Base-by-base conservation (phyloP, 37 sponge, comb jelly and placozoan genomes). In the Dysidea cf. avara region DNA sequence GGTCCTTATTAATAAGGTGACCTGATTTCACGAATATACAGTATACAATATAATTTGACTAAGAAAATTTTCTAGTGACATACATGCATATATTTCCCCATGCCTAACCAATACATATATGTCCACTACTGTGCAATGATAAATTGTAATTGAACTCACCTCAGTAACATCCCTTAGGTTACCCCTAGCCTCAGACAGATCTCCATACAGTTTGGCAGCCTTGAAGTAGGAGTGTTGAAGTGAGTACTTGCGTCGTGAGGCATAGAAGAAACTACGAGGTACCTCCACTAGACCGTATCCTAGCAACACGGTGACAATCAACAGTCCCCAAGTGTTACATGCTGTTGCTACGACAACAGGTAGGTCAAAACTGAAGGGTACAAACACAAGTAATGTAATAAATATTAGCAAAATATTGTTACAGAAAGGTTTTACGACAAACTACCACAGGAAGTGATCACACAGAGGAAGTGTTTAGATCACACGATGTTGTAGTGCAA, bases 251-350 rank as follows among this genome's bases (percentile, higher is more conserved):
- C 70, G 31, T n/a, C 83, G 55, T 3, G 91, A 75, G 14, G 82
- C 73, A 38, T 90, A 20, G 60, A 56, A 56, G 28, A 39, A 56
- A 39, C 58, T 34, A 21, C 81, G 61, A 7, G 90, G 90, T 2
- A 96, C 82, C 82, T 97, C 95, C 49, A 97, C 99, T 31, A 97
- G 51, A 0, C 99, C 99, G 62, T 97, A 97, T 3, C 99, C 99
- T 32, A 97, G 80, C 16, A 97, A 87, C 18, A 97, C 46, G 3
- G 93, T 85, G 16, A 97, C 82, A 35, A 97, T 80, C 16, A 97
- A 55, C 67, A 97, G 81, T 0, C 95, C 99, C 99, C 99, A 97
- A n/a, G 92, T 90, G 82, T 97, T 97, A 68, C 87, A 84, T 1
- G 92, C 92, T 28, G 99, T 94, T 36, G 86, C 89, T 1, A 86